Evolutionary conservation across 2,888 invertebrate genomes (phyloP).

Genomic region (Gymnoscelis rufifasciata): DNA sequence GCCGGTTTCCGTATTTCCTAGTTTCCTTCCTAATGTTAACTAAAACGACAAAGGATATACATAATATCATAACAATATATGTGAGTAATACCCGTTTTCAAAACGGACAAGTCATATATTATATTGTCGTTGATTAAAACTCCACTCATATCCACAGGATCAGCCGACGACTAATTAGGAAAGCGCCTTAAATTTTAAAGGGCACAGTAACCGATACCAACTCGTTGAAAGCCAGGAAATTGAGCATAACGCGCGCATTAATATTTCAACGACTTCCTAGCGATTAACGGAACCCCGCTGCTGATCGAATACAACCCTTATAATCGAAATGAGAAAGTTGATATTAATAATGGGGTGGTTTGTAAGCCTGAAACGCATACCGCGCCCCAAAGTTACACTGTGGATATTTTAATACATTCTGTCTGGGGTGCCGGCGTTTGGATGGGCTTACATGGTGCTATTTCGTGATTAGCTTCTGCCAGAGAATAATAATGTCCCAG

Average conservation of each 20-base stretch:
- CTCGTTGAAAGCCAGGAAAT: slow-evolving; percentile 73
- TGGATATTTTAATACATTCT: slow-evolving; percentile 66
- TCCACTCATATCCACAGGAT: slow-evolving; percentile 13
- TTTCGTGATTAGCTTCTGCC: background rate
- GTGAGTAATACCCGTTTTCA: background rate
- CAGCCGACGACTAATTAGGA: slow-evolving; percentile 38
- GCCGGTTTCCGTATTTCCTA: no score
- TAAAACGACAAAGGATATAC: no score
- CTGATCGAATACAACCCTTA: slow-evolving; percentile 32
- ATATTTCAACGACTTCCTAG: slow-evolving; percentile 72
- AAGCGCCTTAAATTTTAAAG: slow-evolving; percentile 51
- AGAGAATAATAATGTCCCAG: background rate
- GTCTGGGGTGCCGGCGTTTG: slow-evolving; percentile 40
- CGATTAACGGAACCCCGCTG: slow-evolving; percentile 49
- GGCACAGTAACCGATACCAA: slow-evolving; percentile 65
- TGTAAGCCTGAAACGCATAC: slow-evolving; percentile 56
- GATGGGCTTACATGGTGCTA: slow-evolving; percentile 39
- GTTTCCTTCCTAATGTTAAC: no score
- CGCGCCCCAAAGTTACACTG: slow-evolving; percentile 63
- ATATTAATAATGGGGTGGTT: slow-evolving; percentile 33
- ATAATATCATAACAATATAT: no score
- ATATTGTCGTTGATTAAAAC: background rate
- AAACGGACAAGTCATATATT: background rate
- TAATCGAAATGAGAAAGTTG: slow-evolving; percentile 27
- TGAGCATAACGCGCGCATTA: slow-evolving; percentile 73